Evolutionary conservation across 2,797 vertebrate species (phyloP).

Genomic region (Rhyacichthys aspro): DNA sequence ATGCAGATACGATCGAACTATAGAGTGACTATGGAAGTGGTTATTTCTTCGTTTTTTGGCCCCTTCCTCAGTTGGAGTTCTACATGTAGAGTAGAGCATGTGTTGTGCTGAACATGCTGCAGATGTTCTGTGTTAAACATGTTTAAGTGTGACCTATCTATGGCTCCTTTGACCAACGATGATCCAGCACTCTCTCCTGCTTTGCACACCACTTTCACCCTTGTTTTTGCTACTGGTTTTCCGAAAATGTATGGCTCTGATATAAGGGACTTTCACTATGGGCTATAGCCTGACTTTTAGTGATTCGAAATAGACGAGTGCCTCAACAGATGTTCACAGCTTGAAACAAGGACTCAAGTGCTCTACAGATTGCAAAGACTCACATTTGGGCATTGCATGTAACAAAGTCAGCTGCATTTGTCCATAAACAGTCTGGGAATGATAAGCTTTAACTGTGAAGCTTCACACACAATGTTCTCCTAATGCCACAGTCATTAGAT

Average conservation of each 20-base stretch:
- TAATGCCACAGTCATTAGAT: not conserved
- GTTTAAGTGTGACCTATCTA: slow-evolving; percentile 29
- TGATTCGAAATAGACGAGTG: not conserved
- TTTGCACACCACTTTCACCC: not conserved
- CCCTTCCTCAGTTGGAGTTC: slow-evolving; percentile 2
- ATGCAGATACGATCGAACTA: too few species aligned
- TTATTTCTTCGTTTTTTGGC: too few species aligned
- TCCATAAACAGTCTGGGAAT: not conserved
- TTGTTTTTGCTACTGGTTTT: not conserved
- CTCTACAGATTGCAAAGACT: not conserved
- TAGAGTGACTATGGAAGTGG: too few species aligned
- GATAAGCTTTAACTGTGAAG: not conserved
- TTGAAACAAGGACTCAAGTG: slow-evolving; percentile 3
- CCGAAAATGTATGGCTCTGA: too few species aligned
- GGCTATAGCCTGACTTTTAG: not conserved
- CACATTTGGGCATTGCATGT: not conserved
- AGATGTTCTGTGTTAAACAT: slow-evolving; percentile 48
- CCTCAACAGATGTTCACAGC: slow-evolving; percentile 1
- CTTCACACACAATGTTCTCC: not conserved
- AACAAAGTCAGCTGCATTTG: not conserved
- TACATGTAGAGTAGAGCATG: not conserved
- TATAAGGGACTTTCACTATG: too few species aligned
- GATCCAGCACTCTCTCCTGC: not conserved
- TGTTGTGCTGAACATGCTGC: slow-evolving; percentile 14
- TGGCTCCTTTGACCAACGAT: slow-evolving; percentile 23